phyloP scores from a whole-genome alignment of 2,888 invertebrate species.

The Nemapogon koenigi region DNA sequence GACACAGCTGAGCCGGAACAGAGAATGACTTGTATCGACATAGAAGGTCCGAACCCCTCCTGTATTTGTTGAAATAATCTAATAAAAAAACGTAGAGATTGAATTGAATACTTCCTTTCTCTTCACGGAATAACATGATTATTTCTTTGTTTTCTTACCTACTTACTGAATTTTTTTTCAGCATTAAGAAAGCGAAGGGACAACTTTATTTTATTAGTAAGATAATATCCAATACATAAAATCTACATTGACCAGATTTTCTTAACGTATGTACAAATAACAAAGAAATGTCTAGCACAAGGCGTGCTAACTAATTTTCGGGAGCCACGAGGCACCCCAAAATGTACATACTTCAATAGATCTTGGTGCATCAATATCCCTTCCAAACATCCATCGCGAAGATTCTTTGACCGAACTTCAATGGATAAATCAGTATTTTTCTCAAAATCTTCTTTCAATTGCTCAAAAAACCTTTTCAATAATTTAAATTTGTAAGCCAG shows the following conservation, averaged over 20 bases:
- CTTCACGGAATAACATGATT: too few relatives aligned
- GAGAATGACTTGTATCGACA: constrained; percentile 4
- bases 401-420: constrained; percentile 24
- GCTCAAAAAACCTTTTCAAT: not conserved
- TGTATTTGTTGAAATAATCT: not conserved
- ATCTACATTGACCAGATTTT: too few relatives aligned
- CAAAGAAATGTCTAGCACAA: too few relatives aligned
- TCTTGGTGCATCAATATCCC: constrained; percentile 47
- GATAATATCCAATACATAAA: too few relatives aligned
- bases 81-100: constrained; percentile 7
- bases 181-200: too few relatives aligned
- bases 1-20: constrained; percentile 2
- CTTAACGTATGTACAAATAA: too few relatives aligned
- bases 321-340: not conserved
- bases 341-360: constrained; percentile 33
- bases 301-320: too few relatives aligned
- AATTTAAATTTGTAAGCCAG: not conserved
- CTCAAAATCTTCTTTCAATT: not conserved
- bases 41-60: not conserved
- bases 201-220: too few relatives aligned
- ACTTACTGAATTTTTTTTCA: too few relatives aligned
- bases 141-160: too few relatives aligned
- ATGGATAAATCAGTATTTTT: not conserved
- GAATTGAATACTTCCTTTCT: constrained; percentile 16
- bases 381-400: constrained; percentile 33